Evolutionary conservation across 2,797 vertebrate species (phyloP).

Genomic region (Onychomys leucogaster): DNA sequence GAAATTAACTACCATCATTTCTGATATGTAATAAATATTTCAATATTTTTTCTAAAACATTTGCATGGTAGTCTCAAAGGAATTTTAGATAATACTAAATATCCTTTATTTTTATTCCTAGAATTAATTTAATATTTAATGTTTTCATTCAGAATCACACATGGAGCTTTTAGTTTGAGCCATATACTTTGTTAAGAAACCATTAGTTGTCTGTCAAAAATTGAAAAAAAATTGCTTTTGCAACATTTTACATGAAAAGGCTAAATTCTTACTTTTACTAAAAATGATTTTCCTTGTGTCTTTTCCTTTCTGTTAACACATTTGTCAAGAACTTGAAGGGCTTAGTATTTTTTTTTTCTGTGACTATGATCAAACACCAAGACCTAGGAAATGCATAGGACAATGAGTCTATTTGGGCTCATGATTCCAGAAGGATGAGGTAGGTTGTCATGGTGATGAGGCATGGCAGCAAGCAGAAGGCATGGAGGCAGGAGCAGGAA

Average conservation of each 20-base stretch:
- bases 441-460: background rate
- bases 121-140: conserved; percentile 63
- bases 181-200: conserved; percentile 51
- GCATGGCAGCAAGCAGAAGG: background rate
- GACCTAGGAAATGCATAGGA: background rate
- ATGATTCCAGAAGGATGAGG: background rate
- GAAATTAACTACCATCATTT: background rate
- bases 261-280: background rate
- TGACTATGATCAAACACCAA: background rate
- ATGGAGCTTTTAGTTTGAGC: conserved; percentile 46
- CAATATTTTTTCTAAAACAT: background rate
- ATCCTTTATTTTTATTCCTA: background rate
- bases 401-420: background rate
- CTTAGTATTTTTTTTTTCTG: background rate
- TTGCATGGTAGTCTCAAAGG: background rate
- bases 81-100: conserved; percentile 26
- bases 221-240: conserved; percentile 46
- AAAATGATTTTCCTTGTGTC: background rate
- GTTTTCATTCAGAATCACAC: conserved; percentile 1
- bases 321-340: background rate
- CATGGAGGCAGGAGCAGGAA: background rate
- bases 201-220: background rate
- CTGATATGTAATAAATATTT: background rate
- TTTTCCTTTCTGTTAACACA: background rate
- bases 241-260: conserved; percentile 6